Percentiles rank a stretch among this genome's conserved stretches.
Evolutionary conservation across 2,797 vertebrate genomes (phyloP).

Genomic region (Poecilia gillii): DNA sequence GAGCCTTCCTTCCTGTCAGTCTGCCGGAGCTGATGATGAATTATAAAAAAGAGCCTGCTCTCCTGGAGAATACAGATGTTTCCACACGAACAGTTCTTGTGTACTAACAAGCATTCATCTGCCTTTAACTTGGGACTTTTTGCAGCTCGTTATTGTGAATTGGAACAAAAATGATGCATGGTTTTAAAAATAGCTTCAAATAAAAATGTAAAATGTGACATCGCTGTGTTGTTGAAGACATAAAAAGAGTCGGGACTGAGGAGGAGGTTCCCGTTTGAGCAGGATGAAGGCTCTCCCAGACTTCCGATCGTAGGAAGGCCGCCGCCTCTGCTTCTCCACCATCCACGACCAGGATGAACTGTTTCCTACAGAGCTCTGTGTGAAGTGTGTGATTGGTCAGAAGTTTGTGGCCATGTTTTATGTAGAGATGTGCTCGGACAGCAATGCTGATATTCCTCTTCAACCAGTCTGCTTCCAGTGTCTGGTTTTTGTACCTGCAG

Average conservation of each 20-base stretch:
- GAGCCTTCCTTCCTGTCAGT: conserved; percentile 75
- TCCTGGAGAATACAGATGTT: conserved; percentile 78
- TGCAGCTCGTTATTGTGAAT: not conserved
- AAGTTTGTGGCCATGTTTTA: not conserved
- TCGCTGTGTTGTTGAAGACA: not conserved
- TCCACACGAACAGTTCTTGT: conserved; percentile 17
- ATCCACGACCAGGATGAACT: not conserved
- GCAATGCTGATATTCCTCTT: not conserved
- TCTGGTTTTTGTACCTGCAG: not conserved
- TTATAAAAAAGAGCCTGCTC: conserved; percentile 74
- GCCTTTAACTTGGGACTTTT: not conserved
- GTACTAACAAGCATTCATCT: conserved; percentile 2
- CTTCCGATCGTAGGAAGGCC: not conserved
- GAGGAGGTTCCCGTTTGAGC: not conserved
- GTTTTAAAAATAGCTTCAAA: not conserved
- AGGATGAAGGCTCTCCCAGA: not conserved
- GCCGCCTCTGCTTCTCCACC: not conserved
- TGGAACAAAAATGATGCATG: not conserved
- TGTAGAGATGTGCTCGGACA: not conserved
- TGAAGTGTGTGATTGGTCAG: not conserved
- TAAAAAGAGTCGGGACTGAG: not conserved
- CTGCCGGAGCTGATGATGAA: conserved; percentile 77
- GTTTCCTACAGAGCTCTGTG: not conserved
- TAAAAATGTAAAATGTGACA: not conserved
- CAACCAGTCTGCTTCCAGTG: not conserved